Conservation (phyloP, 1,140 invertebrate genomes). For the Mya arenaria region DNA sequence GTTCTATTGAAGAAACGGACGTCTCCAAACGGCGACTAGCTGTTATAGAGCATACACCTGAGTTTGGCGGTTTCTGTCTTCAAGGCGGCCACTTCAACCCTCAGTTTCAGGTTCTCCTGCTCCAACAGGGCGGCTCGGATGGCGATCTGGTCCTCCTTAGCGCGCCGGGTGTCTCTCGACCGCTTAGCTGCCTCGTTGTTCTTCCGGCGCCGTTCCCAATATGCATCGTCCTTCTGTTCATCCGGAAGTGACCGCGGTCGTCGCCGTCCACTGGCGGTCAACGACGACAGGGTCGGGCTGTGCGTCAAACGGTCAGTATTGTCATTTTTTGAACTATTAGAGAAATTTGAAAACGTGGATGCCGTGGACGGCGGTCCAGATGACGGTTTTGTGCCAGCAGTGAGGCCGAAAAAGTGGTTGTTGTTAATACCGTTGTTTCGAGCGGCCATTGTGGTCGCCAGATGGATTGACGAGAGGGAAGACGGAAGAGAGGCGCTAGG, state of each 20-base stretch:
- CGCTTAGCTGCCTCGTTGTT: constrained; percentile 82
- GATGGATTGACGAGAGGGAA: constrained; percentile 44
- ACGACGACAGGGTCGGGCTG: neutral
- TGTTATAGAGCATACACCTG: constrained; percentile 83
- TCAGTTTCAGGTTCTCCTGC: constrained; percentile 80
- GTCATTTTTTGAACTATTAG: constrained; percentile 15
- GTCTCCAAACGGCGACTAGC: no score
- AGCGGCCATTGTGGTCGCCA: constrained; percentile 4
- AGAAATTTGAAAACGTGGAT: constrained; percentile 2
- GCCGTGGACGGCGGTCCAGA: neutral
- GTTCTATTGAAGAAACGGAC: no score
- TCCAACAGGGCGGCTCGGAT: constrained; percentile 79
- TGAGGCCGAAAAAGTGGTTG: neutral
- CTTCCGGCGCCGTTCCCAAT: constrained; percentile 81
- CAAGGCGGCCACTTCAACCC: constrained; percentile 77
- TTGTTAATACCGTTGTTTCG: constrained; percentile 3
- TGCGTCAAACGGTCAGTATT: neutral
- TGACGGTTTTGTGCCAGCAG: neutral
- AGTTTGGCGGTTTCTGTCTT: constrained; percentile 81
- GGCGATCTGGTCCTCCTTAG: constrained; percentile 80
- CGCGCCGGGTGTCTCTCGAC: constrained; percentile 79
- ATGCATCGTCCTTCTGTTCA: constrained; percentile 78
- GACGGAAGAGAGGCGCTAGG: constrained; percentile 17
- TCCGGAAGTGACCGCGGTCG: constrained; percentile 70
- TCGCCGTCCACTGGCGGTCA: constrained; percentile 59